These are phyloP conservation scores for Crocodylus rhombifer DNA, from an alignment of 2,797 vertebrate species.

Conservation along the genomic window DNA sequence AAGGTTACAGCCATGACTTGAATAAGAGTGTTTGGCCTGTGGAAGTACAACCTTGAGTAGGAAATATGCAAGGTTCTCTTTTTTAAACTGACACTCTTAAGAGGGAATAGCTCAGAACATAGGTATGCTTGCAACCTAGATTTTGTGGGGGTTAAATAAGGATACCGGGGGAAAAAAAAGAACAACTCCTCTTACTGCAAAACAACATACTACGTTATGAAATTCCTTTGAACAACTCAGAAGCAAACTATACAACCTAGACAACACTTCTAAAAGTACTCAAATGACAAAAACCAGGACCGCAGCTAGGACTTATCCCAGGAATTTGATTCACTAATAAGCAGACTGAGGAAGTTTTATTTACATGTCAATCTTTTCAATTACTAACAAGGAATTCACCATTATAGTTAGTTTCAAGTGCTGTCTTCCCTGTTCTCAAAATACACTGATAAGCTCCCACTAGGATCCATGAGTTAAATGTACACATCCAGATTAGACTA, in stretches of 20 bases:
- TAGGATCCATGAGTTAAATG: background rate
- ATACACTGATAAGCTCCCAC: conserved; percentile 21
- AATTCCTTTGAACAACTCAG: background rate
- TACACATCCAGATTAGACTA: background rate
- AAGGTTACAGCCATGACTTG: background rate
- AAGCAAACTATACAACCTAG: background rate
- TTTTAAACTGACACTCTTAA: background rate
- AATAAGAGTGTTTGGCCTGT: background rate
- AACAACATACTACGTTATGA: background rate
- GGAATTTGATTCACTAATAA: background rate
- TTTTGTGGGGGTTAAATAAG: background rate
- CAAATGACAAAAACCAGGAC: background rate
- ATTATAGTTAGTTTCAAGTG: background rate
- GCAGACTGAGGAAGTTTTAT: conserved; percentile 9
- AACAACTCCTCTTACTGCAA: background rate
- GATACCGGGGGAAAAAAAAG: background rate
- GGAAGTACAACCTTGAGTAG: background rate
- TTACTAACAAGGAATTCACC: background rate
- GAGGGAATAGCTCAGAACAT: background rate
- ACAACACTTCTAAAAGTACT: background rate
- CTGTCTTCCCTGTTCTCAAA: background rate
- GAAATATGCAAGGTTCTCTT: background rate
- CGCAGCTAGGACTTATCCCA: background rate
- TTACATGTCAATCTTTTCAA: background rate
- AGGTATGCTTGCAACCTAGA: background rate